Evolutionary conservation across 2,113 vertebrate genomes (phyloP).

Genomic region (Colossoma macropomum): DNA sequence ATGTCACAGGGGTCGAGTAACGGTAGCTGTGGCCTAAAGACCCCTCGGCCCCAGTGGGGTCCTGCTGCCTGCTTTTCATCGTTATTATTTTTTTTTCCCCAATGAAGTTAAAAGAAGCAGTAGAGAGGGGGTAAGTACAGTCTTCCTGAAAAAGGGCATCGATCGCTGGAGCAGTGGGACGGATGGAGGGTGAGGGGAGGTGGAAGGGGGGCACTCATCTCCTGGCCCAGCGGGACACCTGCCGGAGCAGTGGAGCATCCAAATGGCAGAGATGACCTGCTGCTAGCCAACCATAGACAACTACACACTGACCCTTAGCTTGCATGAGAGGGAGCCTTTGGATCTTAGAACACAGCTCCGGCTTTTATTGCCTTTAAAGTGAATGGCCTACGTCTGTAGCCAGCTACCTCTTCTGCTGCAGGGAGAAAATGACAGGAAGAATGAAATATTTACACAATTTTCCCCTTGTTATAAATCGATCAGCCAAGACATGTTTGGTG

Average conservation of each 20-base stretch:
- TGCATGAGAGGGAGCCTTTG: neutral
- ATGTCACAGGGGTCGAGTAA: conserved; percentile 22
- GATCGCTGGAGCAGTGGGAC: conserved; percentile 36
- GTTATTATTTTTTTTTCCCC: neutral
- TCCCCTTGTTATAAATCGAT: too few species aligned
- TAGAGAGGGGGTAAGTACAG: conserved; percentile 32
- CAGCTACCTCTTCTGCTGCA: neutral
- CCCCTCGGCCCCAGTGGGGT: conserved; percentile 30
- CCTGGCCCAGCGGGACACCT: conserved; percentile 13
- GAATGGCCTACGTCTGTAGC: neutral
- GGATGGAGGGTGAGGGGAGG: neutral
- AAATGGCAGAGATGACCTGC: conserved; percentile 42
- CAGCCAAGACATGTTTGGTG: too few species aligned
- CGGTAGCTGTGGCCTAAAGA: conserved; percentile 17
- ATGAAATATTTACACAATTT: neutral
- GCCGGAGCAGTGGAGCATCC: conserved; percentile 28
- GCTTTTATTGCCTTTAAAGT: conserved; percentile 3
- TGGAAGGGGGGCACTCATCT: conserved; percentile 17
- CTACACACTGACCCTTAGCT: neutral
- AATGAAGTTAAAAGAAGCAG: conserved; percentile 36
- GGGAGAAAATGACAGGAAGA: neutral
- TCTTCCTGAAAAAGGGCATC: conserved; percentile 51
- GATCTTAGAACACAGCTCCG: neutral
- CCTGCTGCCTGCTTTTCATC: conserved; percentile 22
- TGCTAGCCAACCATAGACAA: conserved; percentile 3